Evolutionary conservation across 2,888 invertebrate species (phyloP).

Genomic region (Seladonia tumulorum): DNA sequence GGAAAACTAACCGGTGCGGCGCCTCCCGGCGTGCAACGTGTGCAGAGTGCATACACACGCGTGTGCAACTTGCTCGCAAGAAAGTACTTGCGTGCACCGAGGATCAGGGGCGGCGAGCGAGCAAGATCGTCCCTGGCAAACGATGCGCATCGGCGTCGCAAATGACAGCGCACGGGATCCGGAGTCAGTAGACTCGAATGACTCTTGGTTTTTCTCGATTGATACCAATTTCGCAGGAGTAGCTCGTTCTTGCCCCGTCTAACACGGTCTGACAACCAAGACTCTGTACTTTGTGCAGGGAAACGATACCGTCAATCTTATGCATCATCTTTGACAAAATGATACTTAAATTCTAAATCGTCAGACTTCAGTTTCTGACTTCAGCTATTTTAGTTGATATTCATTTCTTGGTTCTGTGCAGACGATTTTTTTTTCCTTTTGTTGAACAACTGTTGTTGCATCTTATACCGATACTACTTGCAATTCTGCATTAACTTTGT

Average conservation of each 20-base stretch:
- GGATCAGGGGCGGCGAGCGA: background rate
- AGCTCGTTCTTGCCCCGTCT: background rate
- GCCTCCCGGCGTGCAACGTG: conserved; percentile 25
- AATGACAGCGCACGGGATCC: background rate
- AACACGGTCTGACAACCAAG: background rate
- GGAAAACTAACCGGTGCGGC: conserved; percentile 67
- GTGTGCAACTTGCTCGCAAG: background rate
- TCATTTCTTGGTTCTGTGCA: too few species aligned
- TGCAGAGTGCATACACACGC: background rate
- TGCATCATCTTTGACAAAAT: too few species aligned
- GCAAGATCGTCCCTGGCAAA: conserved; percentile 7
- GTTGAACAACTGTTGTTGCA: too few species aligned
- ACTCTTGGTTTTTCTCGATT: background rate
- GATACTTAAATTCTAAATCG: too few species aligned
- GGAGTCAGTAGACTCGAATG: background rate
- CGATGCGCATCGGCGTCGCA: background rate
- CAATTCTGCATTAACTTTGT: too few species aligned
- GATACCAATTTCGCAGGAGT: background rate
- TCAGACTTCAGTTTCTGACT: too few species aligned
- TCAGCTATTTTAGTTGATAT: too few species aligned
- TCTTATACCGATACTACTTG: too few species aligned
- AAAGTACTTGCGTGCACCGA: background rate
- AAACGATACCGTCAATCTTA: too few species aligned
- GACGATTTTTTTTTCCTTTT: too few species aligned
- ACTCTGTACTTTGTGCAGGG: too few species aligned